A percentile compares a stretch with the other conserved stretches of the same genome.
Conservation (phyloP, 1,140 invertebrate genomes). For the Drosophila varians region DNA sequence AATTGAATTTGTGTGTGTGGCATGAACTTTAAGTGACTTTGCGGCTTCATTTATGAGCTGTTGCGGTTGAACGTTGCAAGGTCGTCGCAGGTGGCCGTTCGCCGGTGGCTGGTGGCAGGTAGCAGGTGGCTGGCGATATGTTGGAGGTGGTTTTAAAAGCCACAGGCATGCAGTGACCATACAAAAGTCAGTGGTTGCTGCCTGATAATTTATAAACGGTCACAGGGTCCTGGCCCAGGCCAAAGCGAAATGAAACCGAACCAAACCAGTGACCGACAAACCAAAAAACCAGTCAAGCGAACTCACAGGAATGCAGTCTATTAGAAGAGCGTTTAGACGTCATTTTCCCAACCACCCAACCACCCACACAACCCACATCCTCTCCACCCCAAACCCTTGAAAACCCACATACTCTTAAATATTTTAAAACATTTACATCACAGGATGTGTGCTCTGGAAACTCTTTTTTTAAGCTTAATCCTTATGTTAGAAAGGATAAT, state of each 20-base stretch:
- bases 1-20: constrained; percentile 57
- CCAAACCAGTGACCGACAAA: constrained; percentile 30
- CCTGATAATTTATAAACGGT: constrained; percentile 75
- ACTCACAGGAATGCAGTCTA: constrained; percentile 67
- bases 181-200: constrained; percentile 69
- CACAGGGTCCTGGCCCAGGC: constrained; percentile 9
- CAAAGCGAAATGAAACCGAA: constrained; percentile 28
- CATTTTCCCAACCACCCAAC: not conserved
- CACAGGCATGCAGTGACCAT: constrained; percentile 61
- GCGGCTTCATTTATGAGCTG: constrained; percentile 73
- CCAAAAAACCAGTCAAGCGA: constrained; percentile 51
- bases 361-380: not conserved
- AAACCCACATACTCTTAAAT: not conserved
- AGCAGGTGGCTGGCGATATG: not conserved
- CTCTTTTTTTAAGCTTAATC: no score
- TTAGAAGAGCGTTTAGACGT: constrained; percentile 74
- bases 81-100: not conserved
- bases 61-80: constrained; percentile 35
- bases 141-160: constrained; percentile 15
- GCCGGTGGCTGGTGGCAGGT: not conserved
- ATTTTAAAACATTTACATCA: no score
- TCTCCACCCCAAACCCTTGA: not conserved
- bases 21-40: constrained; percentile 71
- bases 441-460: no score
- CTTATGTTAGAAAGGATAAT: no score